A percentile compares a stretch with the other conserved stretches of the same genome.
Evolutionary conservation across 2,888 invertebrate genomes (phyloP).

Genomic region (Eupithecia insigniata): DNA sequence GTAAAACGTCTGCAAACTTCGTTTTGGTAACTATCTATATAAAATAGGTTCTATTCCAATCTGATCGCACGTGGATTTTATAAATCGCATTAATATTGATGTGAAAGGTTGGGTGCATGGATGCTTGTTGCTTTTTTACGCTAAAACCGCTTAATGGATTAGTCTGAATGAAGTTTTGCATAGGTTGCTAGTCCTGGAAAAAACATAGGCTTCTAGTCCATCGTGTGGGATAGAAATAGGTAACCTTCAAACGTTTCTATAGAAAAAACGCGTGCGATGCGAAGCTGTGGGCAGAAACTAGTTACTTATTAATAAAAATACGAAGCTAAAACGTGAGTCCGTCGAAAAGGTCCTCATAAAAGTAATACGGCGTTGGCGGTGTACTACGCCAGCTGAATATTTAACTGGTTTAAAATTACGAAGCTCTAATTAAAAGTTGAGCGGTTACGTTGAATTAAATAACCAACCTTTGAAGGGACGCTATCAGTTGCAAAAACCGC

Average conservation of each 20-base stretch:
- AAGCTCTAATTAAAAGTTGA: constrained; percentile 61
- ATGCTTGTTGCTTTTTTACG: no score
- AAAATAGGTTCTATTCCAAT: neutral
- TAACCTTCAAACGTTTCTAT: no score
- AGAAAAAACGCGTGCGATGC: no score
- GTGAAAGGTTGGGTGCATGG: no score
- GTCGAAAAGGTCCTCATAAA: constrained; percentile 6
- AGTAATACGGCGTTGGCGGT: constrained; percentile 15
- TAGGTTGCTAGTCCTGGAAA: no score
- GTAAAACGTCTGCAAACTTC: constrained; percentile 3
- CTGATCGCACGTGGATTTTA: no score
- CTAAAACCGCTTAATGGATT: no score
- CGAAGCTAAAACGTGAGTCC: neutral
- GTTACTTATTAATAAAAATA: neutral
- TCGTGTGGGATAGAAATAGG: no score
- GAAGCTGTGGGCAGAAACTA: no score
- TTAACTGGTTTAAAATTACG: constrained; percentile 53
- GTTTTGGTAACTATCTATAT: neutral
- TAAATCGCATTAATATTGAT: no score
- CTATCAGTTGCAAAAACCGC: constrained; percentile 27
- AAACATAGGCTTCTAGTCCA: no score
- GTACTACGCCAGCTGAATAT: constrained; percentile 49
- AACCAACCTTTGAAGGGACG: constrained; percentile 39
- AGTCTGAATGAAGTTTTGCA: no score
- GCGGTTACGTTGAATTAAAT: constrained; percentile 56